These are phyloP conservation scores for Aphidius colemani DNA, from an alignment of 2,888 invertebrate genomes.

Conservation along the genomic window DNA sequence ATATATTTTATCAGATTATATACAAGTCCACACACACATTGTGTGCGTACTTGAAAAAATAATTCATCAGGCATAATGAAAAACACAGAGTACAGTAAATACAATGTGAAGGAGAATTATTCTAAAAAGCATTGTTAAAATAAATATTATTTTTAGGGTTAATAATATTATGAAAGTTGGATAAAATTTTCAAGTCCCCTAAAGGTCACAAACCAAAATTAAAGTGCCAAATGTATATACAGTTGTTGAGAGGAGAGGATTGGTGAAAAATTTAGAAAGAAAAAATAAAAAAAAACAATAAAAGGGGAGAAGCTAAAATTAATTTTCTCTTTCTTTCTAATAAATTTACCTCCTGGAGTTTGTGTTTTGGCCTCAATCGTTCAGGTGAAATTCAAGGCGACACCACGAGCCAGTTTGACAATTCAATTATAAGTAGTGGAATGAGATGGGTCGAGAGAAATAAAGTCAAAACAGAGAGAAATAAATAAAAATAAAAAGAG, in stretches of 20 bases:
- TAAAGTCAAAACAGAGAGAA: no score
- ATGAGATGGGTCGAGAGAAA: conserved; percentile 18
- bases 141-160: conserved; percentile 18
- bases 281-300: conserved; percentile 19
- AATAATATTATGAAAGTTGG: conserved; percentile 14
- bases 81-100: conserved; percentile 8
- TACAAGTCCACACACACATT: no score
- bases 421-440: conserved; percentile 54
- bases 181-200: conserved; percentile 20
- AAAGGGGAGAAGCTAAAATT: no score
- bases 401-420: conserved; percentile 42
- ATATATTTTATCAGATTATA: no score
- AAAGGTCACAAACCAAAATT: conserved; percentile 22
- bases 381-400: conserved; percentile 36
- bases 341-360: conserved; percentile 10
- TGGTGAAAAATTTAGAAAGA: conserved; percentile 47
- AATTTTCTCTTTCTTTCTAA: not conserved
- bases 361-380: conserved; percentile 23
- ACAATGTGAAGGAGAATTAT: not conserved
- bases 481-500: no score
- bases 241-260: conserved; percentile 10
- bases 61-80: conserved; percentile 25
- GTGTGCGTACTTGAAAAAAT: no score
- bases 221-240: not conserved
- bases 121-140: conserved; percentile 14